Conservation (phyloP, 1,140 invertebrate species). For the Micrasema minimum region DNA sequence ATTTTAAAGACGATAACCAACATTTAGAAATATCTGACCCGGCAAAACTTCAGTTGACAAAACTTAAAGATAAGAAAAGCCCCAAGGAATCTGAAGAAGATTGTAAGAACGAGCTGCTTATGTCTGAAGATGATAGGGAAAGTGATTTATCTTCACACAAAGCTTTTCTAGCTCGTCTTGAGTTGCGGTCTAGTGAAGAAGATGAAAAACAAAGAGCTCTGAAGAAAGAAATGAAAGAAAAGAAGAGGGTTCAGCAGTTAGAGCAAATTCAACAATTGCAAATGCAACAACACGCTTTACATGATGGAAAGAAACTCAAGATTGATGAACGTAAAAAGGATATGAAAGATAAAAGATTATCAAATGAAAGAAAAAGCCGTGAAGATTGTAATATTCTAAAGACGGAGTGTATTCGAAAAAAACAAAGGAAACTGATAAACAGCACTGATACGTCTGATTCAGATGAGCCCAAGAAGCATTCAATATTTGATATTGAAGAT, state of each 20-base stretch:
- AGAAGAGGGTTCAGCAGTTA: constrained; percentile 65
- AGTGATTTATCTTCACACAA: constrained; percentile 64
- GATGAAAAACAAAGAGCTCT: constrained; percentile 67
- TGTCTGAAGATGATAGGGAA: constrained; percentile 43
- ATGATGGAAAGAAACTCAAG: constrained; percentile 64
- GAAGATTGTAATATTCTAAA: constrained; percentile 58
- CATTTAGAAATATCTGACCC: too few species aligned
- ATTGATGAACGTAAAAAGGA: constrained; percentile 65
- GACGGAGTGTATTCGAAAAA: constrained; percentile 61
- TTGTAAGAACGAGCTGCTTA: constrained; percentile 27
- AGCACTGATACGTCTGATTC: constrained; percentile 73
- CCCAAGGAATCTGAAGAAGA: constrained; percentile 39
- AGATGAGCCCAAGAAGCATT: constrained; percentile 86
- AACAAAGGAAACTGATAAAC: constrained; percentile 66
- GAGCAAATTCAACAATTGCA: constrained; percentile 67
- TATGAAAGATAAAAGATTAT: constrained; percentile 64
- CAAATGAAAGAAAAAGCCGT: constrained; percentile 66
- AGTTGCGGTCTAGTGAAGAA: constrained; percentile 69
- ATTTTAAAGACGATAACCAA: background rate
- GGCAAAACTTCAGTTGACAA: constrained; percentile 29
- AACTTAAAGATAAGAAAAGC: constrained; percentile 44
- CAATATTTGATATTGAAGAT: constrained; percentile 91
- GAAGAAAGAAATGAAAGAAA: constrained; percentile 68
- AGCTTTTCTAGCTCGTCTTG: constrained; percentile 73
- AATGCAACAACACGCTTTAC: constrained; percentile 63